Evolutionary conservation across 2,888 invertebrate species (phyloP), one percentile per base, ranked within the genome.

Genomic region (Erebia palarica): DNA sequence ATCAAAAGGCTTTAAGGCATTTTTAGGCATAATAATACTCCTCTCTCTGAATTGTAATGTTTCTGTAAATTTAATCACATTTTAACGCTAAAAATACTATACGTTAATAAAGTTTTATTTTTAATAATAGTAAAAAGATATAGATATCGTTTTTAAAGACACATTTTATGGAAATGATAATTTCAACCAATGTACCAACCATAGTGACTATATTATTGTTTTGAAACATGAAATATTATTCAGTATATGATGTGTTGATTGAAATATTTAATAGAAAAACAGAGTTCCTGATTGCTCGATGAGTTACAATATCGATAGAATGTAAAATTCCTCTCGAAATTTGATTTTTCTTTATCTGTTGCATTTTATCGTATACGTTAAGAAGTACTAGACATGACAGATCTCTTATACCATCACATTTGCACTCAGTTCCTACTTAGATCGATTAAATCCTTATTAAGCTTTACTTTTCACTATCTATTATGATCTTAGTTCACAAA

Each of bases 371-470:
- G 77, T 85, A 83, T 88, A 86, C 80, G 84, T 85, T 88, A 86
- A 86, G 83, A 79, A 80, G 79, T 76, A 76, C 75, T 68, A 53
- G 65, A 64, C 75, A 83, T 86, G 81, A 84, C 83, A 79, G 92
- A 92, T 92, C 92, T 92, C 92, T 90, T 78, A 77, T 61, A 73
- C 80, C 82, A 86, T 87, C 89, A 91, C 85, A 83, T 80, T 82
- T 86, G 91, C 92, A 90, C 91, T 90, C 92, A 93, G 92, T 93
- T 93, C 92, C 92, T 93, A 93, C 84, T 90, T 92, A 92, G 91
- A 82, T 89, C 89, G 86, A 90, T 87, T 84, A 84, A 82, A 79
- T 81, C 82, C 80, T 86, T 84, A 82, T 86, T 87, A 88, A 91
- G 90, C 82, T 85, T 86, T 88, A 89, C 76, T 77, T 84, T 85